These are phyloP conservation scores for Cryptops parisi DNA, from an alignment of 2,888 invertebrate genomes.

Conservation along the genomic window DNA sequence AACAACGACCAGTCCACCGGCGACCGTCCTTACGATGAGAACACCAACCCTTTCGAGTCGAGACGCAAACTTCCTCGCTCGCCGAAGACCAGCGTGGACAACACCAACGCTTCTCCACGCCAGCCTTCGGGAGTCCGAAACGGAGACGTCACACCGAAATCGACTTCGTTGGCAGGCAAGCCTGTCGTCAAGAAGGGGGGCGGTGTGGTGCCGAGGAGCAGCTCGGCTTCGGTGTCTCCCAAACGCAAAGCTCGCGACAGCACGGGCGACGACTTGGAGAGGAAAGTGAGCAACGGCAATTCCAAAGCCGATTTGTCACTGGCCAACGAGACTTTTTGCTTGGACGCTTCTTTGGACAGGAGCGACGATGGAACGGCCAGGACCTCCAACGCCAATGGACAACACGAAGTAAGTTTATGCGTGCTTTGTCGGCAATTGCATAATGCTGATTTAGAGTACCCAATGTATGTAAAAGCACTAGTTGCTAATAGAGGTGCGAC, in stretches of 20 bases:
- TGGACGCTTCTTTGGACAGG: too few relatives aligned
- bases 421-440: too few relatives aligned
- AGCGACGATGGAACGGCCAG: too few relatives aligned
- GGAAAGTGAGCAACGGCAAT: not conserved
- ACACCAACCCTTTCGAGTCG: conserved; percentile 9
- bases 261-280: not conserved
- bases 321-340: too few relatives aligned
- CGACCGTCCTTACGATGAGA: conserved; percentile 1
- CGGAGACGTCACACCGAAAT: not conserved
- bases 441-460: too few relatives aligned
- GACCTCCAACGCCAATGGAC: too few relatives aligned
- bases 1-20: conserved; percentile 5
- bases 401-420: too few relatives aligned
- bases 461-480: too few relatives aligned
- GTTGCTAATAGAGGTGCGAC: too few relatives aligned
- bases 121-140: not conserved
- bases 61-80: not conserved
- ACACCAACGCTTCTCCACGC: not conserved
- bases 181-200: not conserved
- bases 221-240: not conserved
- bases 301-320: too few relatives aligned
- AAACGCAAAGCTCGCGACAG: not conserved
- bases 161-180: not conserved
- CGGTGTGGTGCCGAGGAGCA: not conserved
- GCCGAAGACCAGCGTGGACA: not conserved